phyloP scores from a whole-genome alignment of 2,113 vertebrate genomes.

The Columbina picui region DNA sequence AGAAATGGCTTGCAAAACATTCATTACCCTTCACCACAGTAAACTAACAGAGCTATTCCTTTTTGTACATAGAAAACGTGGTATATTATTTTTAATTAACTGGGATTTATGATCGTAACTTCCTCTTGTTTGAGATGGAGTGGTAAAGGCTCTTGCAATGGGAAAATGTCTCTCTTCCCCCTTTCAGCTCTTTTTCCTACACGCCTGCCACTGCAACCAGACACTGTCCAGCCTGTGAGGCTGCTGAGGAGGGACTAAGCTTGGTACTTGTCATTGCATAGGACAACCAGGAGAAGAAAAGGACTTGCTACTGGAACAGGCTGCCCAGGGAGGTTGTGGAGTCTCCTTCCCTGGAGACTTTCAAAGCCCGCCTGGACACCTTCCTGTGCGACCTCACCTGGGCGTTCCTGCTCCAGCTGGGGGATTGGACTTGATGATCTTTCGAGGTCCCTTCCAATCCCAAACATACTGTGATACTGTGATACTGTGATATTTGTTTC shows the following conservation, averaged over 20 bases:
- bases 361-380: too few species aligned
- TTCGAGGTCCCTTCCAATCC: too few species aligned
- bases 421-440: too few species aligned
- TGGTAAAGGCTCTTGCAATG: neutral
- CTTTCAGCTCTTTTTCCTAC: neutral
- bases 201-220: neutral
- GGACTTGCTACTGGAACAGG: neutral
- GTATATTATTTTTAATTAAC: neutral
- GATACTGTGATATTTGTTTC: too few species aligned
- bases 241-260: neutral
- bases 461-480: too few species aligned
- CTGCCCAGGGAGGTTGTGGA: too few species aligned
- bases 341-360: too few species aligned
- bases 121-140: neutral
- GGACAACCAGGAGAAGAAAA: neutral
- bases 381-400: too few species aligned
- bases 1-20: neutral
- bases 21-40: neutral
- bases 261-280: accelerated
- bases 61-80: neutral
- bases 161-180: neutral
- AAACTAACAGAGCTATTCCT: neutral
- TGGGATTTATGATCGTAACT: neutral
- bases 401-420: too few species aligned
- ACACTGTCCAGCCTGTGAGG: neutral